Evolutionary conservation across 2,113 vertebrate species (phyloP), one percentile per base, ranked within the genome.

Genomic region (Phalacrocorax carbo): DNA sequence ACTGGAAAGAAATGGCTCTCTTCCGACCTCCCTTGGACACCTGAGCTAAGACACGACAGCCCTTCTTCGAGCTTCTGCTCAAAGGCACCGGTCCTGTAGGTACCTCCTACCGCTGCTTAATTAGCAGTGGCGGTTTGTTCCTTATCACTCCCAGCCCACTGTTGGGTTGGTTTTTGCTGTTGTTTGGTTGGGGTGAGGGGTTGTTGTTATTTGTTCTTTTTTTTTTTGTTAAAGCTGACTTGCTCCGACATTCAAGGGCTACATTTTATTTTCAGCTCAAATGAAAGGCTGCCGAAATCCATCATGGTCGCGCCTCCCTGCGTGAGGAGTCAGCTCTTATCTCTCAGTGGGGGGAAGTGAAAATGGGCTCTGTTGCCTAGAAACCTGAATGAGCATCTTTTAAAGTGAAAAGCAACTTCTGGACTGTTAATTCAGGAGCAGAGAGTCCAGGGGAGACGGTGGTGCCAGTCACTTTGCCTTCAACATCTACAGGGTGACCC

Each of bases 351-450:
- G 97, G 88, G 92, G 92, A 93, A 97, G 80, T 48, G 77, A 94
- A 97, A 97, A 97, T 94, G 90, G 97, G 82, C 87, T 93, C 6
- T 11, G 97, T 97, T 98, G 97, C 97, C 95, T 97, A 73, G 97
- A 97, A 97, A 98, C 97, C 94, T 65, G 86, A 96, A 82, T 49
- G 91, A 97, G 91, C 94, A 96, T 97, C 96, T 92, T 88, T 89
- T 51, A 91, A 91, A 82, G 88, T 79, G 88, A 89, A 94, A 95
- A 87, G 89, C 86, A 97, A 94, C 96, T 96, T 96, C 81, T 82
- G 79, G 92, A 87, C 90, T 86, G 87, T 84, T 84, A 88, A 92
- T 94, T 95, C 48, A 17, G 79, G 62, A 94, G 79, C 29, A 23
- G 70, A 48, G 49, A 81, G 91, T 60, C 91, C 84, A 77, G 55